phyloP scores from a whole-genome alignment of 30 jellyfish, hydroid and myxozoan species.

The Cassiopea xamachana region DNA sequence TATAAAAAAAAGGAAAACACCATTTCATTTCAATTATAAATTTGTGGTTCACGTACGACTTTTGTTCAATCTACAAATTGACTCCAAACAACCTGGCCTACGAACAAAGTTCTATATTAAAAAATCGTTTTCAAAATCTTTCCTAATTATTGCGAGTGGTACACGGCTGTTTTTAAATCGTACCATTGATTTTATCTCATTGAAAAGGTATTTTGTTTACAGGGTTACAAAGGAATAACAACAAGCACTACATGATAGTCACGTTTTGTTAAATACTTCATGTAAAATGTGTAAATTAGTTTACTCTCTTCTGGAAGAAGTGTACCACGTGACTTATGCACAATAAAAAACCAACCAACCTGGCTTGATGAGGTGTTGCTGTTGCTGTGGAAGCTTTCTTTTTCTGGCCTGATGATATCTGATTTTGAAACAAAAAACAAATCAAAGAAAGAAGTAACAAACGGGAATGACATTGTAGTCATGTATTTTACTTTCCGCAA shows the following conservation, averaged over 20 bases:
- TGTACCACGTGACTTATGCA: background rate
- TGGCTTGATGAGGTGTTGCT: background rate
- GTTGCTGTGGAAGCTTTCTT: background rate
- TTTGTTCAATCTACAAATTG: background rate
- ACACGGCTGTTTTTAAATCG: background rate
- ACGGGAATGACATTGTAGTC: background rate
- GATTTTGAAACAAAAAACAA: background rate
- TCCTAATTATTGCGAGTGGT: background rate
- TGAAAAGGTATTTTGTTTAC: too few species aligned
- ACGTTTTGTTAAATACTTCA: too few species aligned
- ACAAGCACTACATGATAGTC: too few species aligned
- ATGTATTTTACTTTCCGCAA: background rate
- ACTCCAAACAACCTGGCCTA: background rate
- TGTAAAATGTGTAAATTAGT: too few species aligned
- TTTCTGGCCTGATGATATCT: slow-evolving; percentile 9
- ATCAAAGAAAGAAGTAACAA: background rate
- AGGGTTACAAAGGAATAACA: too few species aligned
- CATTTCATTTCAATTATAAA: background rate
- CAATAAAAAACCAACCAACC: background rate
- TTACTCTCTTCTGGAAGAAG: background rate
- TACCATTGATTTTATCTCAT: too few species aligned
- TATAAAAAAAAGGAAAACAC: background rate
- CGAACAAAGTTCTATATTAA: background rate
- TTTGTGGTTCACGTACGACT: background rate
- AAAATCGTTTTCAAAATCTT: background rate